phyloP scores from a whole-genome alignment of 2,113 vertebrate genomes.

The Dasyornis broadbenti region DNA sequence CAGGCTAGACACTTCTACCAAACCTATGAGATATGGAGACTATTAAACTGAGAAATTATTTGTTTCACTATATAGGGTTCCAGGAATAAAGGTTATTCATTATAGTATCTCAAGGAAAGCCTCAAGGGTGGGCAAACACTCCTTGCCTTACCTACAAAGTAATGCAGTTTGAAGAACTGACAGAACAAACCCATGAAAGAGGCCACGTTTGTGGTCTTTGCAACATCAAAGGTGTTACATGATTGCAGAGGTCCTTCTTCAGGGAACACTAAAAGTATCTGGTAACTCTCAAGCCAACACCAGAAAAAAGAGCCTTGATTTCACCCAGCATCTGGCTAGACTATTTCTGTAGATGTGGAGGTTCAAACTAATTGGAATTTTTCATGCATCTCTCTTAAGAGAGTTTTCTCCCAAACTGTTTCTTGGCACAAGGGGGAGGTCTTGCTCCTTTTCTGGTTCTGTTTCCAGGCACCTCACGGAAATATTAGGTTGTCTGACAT shows the following conservation, averaged over 20 bases:
- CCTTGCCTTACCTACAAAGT: background rate
- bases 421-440: slow-evolving; percentile 48
- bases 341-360: background rate
- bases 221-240: background rate
- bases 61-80: background rate
- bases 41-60: background rate
- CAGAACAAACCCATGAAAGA: background rate
- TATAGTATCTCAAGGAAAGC: background rate
- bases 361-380: background rate
- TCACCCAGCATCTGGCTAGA: background rate
- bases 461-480: background rate
- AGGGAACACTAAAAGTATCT: background rate
- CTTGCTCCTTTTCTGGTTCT: slow-evolving; percentile 25
- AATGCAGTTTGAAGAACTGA: background rate
- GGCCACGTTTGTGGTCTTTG: accelerated
- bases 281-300: background rate
- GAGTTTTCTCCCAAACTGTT: background rate
- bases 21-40: background rate
- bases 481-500: background rate
- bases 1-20: background rate
- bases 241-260: background rate
- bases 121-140: background rate
- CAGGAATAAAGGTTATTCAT: background rate
- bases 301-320: background rate
- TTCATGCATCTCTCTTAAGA: background rate